Evolutionary conservation across 2,797 vertebrate genomes (phyloP), one percentile per base, ranked within the genome.

Genomic region (Bovichtus variegatus): DNA sequence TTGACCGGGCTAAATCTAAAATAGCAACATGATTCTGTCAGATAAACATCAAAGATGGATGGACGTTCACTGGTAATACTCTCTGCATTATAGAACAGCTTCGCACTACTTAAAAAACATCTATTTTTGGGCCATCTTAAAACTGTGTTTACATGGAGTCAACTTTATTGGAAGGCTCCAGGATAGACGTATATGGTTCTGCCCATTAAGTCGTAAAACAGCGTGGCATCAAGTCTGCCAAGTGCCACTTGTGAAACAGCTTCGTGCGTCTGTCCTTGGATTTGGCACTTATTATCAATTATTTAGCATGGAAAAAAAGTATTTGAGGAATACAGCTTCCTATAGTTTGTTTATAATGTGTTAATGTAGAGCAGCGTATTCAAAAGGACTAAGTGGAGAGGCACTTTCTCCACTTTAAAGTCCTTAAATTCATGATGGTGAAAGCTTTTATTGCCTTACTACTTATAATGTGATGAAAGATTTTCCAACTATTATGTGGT

Each of bases 1-100:
- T 27, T 65, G 23, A 83, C 34, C 12, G 23, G 25, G 16, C 36
- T 51, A 41, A 47, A 50, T 71, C 47, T 68, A 40, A 66, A 70
- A 43, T 38, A 44, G 59, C 31, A 38, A 8, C 31, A 11, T 12
- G 23, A 41, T 49, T 76, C 31, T 29, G 50, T 18, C 23, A n/a
- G 36, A 59, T 34, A 15, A 54, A 11, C 1, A 50, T 25, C 18
- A 51, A 34, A 25, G 29, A 46, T 8, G 9, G 36, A 51, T 27
- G 23, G 15, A 55, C 47, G 62, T 2, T 44, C 23, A 15, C 7
- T 5, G 34, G 31, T 8, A 18, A 12, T 27, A 23, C 11, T 36
- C 2, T n/a, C 1, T n/a, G 44, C 9, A 15, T 31, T n/a, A 25
- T 18, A 36, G 29, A 29, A 43, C 44, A 27, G n/a, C 19, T 36